Conservation (phyloP, 2,797 vertebrate genomes). For the Thunnus albacares region DNA sequence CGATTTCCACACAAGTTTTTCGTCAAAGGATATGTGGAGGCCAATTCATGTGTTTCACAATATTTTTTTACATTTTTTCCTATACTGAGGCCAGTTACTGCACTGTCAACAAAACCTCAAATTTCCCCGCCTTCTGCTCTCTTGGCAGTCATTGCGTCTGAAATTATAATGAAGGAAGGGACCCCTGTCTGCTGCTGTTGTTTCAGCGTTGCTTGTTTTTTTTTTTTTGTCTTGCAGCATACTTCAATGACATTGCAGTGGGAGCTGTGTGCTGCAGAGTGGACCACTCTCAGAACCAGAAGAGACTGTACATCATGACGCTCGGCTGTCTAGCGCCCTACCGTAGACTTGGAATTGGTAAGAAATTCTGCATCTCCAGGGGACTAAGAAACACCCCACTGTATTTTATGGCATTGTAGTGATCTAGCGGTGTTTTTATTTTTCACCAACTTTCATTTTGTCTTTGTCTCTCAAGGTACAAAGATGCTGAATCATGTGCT, state of each 20-base stretch:
- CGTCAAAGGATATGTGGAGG: neutral
- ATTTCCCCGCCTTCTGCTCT: neutral
- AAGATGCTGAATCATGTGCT: conserved; percentile 99
- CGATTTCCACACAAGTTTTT: neutral
- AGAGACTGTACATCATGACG: conserved; percentile 99
- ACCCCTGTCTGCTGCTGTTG: neutral
- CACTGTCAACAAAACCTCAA: neutral
- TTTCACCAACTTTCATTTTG: conserved; percentile 6
- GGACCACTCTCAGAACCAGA: conserved; percentile 99
- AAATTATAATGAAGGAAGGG: neutral
- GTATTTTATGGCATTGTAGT: neutral
- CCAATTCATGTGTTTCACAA: neutral
- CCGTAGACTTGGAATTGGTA: conserved; percentile 99
- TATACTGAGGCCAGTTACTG: neutral
- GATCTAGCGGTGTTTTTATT: conserved; percentile 9
- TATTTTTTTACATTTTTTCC: too few species aligned
- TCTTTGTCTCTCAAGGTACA: conserved; percentile 87
- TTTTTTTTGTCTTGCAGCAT: conserved; percentile 86
- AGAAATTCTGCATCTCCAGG: conserved; percentile 31
- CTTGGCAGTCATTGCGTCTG: neutral
- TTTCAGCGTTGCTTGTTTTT: neutral
- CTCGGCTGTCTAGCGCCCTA: conserved; percentile 98
- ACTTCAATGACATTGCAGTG: conserved; percentile 99
- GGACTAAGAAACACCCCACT: neutral
- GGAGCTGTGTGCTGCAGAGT: conserved; percentile 99